A percentile compares a stretch with the other conserved stretches of the same genome.
Conservation (phyloP, 2,113 vertebrate genomes). For the Cryptotis parvus region DNA sequence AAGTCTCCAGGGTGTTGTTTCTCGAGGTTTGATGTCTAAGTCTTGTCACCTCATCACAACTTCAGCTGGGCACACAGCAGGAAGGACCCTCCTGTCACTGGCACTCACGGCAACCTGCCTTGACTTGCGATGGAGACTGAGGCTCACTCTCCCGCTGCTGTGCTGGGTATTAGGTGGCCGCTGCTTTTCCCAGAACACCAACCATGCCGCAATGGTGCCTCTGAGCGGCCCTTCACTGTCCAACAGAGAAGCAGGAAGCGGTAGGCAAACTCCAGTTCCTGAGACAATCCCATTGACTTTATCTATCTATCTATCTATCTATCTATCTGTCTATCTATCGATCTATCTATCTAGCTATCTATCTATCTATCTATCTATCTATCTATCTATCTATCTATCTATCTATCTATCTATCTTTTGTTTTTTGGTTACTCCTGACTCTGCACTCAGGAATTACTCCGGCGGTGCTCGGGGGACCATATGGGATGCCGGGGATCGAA, state of each 20-base stretch:
- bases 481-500: no score
- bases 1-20: neutral
- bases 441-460: no score
- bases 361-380: neutral
- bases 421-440: no score
- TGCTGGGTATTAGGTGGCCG: no score
- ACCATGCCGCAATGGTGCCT: no score
- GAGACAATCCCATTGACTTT: neutral
- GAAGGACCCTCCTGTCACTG: neutral
- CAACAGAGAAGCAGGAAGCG: neutral
- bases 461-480: no score
- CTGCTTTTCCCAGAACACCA: no score
- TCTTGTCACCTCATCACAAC: neutral
- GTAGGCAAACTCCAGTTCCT: neutral
- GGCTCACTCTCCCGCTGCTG: neutral
- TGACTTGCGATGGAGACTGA: neutral
- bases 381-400: no score
- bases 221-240: neutral
- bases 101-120: neutral
- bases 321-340: no score
- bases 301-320: no score
- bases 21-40: slow-evolving; percentile 19
- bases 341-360: neutral
- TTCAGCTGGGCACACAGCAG: slow-evolving; percentile 30
- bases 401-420: no score